Evolutionary conservation across 2,797 vertebrate genomes (phyloP).

Genomic region (Alectoris magna): DNA sequence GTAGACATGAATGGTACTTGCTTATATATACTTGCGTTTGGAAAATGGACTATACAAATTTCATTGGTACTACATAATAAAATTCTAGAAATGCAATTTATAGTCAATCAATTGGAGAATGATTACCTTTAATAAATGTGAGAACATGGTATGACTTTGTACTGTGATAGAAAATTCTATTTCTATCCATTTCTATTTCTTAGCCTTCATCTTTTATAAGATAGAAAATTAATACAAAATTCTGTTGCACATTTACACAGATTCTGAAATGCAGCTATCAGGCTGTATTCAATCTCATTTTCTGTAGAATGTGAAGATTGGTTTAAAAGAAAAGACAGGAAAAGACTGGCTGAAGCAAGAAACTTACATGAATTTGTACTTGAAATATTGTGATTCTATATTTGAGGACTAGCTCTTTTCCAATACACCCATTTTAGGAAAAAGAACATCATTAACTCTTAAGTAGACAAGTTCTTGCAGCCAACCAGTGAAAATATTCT

Average conservation of each 20-base stretch:
- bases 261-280: background rate
- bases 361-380: background rate
- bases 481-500: background rate
- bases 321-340: background rate
- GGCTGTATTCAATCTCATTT: background rate
- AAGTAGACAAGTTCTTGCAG: background rate
- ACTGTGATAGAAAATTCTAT: background rate
- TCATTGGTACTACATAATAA: background rate
- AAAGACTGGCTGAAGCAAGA: background rate
- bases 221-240: constrained; percentile 8
- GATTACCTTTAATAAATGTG: constrained; percentile 12
- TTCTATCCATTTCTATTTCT: background rate
- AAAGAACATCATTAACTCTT: background rate
- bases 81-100: constrained; percentile 21
- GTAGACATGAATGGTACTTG: background rate
- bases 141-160: background rate
- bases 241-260: background rate
- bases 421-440: background rate
- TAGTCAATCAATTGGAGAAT: background rate
- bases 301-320: background rate
- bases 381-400: background rate
- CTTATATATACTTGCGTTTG: background rate
- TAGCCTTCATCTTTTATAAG: background rate
- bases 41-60: background rate
- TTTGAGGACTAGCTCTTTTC: background rate